phyloP scores from a whole-genome alignment of 2,797 vertebrate genomes.

The Peromyscus nudipes region DNA sequence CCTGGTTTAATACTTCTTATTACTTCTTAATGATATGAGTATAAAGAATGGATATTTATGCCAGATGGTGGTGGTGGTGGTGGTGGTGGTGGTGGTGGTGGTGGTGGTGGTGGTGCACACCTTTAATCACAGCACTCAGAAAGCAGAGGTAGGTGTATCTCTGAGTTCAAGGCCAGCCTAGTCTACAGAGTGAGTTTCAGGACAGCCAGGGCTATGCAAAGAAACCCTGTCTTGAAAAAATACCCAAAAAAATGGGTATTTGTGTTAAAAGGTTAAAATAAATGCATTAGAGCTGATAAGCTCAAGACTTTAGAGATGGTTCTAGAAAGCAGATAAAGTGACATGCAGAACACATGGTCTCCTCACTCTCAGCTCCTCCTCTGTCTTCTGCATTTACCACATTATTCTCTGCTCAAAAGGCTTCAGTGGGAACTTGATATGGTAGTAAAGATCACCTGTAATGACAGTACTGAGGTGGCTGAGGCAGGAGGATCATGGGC shows the following conservation, averaged over 20 bases:
- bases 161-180: not conserved
- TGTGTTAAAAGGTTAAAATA: slow-evolving; percentile 8
- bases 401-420: not conserved
- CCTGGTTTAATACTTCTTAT: not conserved
- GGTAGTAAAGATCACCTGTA: not conserved
- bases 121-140: not conserved
- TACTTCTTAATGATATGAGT: not conserved
- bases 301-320: not conserved
- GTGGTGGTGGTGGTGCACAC: not conserved
- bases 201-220: not conserved
- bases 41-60: not conserved
- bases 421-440: not conserved
- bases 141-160: not conserved
- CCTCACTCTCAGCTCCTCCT: not conserved
- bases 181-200: not conserved
- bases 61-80: not conserved
- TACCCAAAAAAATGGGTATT: not conserved
- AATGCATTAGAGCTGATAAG: not conserved
- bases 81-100: too few relatives aligned
- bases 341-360: not conserved
- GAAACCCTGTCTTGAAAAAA: not conserved
- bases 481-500: not conserved
- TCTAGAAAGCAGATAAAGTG: not conserved
- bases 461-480: not conserved
- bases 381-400: not conserved